Base-by-base conservation (phyloP, 2,888 invertebrate species). In the Pheosia gnoma region DNA sequence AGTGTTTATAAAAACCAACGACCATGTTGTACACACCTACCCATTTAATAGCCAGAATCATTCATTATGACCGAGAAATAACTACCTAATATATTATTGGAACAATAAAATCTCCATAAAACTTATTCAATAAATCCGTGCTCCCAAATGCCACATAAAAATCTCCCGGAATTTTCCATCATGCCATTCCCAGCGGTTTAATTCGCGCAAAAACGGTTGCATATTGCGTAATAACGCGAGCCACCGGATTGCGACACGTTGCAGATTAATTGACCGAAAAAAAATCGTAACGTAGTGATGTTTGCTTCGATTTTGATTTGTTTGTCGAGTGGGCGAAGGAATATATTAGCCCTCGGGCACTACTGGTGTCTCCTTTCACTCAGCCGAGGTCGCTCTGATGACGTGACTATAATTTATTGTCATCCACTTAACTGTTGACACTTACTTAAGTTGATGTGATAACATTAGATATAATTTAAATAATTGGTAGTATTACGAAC, bases 261-360 rank as follows among this genome's bases (percentile, higher is more conserved):
- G 71, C 67, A 66, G 78, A 70, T 82, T 78, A 83, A 85, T 84
- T 83, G 79, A 74, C 74, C 80, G 75, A 81, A 84, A 80, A 78
- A 71, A 66, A 66, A 77, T 77, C 78, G 75, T 80, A 84, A 80
- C 78, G 70, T 65, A 66, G 75, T 78, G 78, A 66, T 59, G 58
- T 52, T 60, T 65, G 61, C 65, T 61, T 66, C 51, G 36, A 59
- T 65, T 66, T 66, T 63, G 61, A 65, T 66, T 62, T 62, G 59
- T 59, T 68, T 58, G 54, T 59, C 10, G 59, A 66, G 61, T 63
- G 61, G 62, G 61, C 63, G 61, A 59, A 62, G 51, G 59, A 62
- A 61, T 68, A 63, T 36, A 59, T 65, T 61, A 66, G 59, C 66
- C 68, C 63, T 57, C 55, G 45, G 70, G 65, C 63, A 55, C 39